These are phyloP conservation scores for Corythornis vintsioides DNA, from an alignment of 2,113 vertebrate genomes.

Conservation along the genomic window DNA sequence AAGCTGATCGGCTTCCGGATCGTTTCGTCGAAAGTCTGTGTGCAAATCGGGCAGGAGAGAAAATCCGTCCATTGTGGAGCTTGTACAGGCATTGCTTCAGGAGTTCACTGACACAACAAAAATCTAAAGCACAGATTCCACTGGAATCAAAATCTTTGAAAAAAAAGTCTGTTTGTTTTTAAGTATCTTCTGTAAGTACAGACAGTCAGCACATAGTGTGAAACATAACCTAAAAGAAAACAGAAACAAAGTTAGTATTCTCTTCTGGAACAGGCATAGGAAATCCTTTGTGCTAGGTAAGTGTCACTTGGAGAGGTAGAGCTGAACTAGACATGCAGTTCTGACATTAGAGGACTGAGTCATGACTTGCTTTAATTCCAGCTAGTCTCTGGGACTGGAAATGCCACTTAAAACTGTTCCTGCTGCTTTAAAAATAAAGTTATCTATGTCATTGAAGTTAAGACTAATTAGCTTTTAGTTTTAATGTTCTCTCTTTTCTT, in stretches of 20 bases:
- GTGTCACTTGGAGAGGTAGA: rapidly evolving
- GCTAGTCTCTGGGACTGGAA: not conserved
- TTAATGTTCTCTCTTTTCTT: not conserved
- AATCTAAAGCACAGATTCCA: constrained; percentile 94
- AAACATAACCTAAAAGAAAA: constrained; percentile 88
- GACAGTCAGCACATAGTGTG: constrained; percentile 94
- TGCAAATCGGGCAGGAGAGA: constrained; percentile 98
- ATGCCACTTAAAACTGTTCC: not conserved
- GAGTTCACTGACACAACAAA: constrained; percentile 83
- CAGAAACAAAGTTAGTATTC: constrained; percentile 12
- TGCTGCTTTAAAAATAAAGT: not conserved
- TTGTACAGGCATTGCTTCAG: constrained; percentile 97
- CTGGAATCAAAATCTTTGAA: constrained; percentile 93
- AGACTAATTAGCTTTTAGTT: not conserved
- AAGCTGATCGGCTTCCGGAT: constrained; percentile 96
- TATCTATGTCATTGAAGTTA: not conserved
- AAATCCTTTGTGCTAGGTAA: not conserved
- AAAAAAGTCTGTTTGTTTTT: constrained; percentile 83
- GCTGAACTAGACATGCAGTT: not conserved
- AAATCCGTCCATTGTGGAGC: constrained; percentile 99
- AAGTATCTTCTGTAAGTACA: constrained; percentile 93
- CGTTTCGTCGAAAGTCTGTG: constrained; percentile 97
- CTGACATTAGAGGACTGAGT: not conserved
- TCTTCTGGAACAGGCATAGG: not conserved
- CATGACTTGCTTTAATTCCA: not conserved